phyloP scores from a whole-genome alignment of 2,113 vertebrate species.

The Nannospalax galili region DNA sequence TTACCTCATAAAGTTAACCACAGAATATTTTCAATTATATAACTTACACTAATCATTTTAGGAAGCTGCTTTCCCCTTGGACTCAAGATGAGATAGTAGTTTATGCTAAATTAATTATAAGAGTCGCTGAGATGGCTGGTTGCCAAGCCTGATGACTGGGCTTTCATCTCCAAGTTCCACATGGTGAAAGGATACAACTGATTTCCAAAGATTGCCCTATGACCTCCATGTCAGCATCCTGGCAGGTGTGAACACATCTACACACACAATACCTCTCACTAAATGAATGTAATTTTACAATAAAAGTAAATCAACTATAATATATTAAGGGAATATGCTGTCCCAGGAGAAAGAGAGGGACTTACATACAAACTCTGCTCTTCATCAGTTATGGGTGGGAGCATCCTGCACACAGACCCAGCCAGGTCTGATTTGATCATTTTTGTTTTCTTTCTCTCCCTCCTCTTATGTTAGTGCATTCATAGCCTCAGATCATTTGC shows the following conservation, averaged over 20 bases:
- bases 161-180: background rate
- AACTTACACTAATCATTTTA: conserved; percentile 36
- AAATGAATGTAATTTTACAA: background rate
- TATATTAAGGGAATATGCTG: background rate
- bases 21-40: background rate
- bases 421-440: background rate
- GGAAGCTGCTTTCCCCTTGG: background rate
- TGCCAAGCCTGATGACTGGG: too few relatives aligned
- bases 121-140: too few relatives aligned
- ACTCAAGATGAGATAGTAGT: background rate
- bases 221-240: background rate
- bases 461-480: background rate
- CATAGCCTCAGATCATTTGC: background rate
- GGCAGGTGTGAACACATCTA: background rate
- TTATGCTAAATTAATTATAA: background rate
- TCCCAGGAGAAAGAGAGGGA: background rate
- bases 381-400: background rate
- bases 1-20: background rate
- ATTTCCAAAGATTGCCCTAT: too few relatives aligned
- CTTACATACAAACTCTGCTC: background rate
- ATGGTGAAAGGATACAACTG: background rate
- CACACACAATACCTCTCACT: background rate
- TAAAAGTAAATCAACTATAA: background rate
- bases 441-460: background rate
- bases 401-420: rapidly evolving